phyloP scores from a whole-genome alignment of 2,888 invertebrate species.

The Electrophaes corylata region DNA sequence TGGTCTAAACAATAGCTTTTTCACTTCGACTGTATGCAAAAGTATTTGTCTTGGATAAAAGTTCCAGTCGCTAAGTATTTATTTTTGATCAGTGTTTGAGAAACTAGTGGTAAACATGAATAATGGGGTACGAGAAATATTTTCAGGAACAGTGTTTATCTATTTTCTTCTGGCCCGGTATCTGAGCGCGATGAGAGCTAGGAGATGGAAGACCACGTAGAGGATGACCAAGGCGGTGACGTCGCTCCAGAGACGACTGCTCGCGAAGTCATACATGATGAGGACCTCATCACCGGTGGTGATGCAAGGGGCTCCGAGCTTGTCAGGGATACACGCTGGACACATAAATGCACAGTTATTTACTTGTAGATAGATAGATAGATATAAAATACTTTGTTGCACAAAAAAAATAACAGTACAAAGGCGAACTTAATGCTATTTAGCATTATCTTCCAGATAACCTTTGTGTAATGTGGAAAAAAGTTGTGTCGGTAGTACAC shows the following conservation, averaged over 20 bases:
- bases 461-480: too few relatives aligned
- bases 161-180: conserved; percentile 85
- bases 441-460: too few relatives aligned
- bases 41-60: too few relatives aligned
- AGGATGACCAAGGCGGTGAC: conserved; percentile 86
- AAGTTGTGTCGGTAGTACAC: too few relatives aligned
- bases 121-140: background rate
- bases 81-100: background rate
- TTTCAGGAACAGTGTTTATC: background rate
- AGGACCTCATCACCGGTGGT: conserved; percentile 89
- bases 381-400: too few relatives aligned
- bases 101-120: background rate
- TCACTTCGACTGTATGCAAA: too few relatives aligned
- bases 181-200: conserved; percentile 88
- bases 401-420: too few relatives aligned
- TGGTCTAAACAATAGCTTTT: too few relatives aligned
- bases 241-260: conserved; percentile 86
- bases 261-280: conserved; percentile 88
- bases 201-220: conserved; percentile 87
- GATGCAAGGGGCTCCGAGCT: conserved; percentile 87
- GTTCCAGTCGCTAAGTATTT: background rate
- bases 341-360: background rate
- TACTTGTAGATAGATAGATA: too few relatives aligned
- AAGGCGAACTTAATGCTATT: too few relatives aligned
- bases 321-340: conserved; percentile 37